Evolutionary conservation across 2,888 invertebrate species (phyloP), one percentile per base, ranked within the genome.

Genomic region (Mellilla xanthometata): DNA sequence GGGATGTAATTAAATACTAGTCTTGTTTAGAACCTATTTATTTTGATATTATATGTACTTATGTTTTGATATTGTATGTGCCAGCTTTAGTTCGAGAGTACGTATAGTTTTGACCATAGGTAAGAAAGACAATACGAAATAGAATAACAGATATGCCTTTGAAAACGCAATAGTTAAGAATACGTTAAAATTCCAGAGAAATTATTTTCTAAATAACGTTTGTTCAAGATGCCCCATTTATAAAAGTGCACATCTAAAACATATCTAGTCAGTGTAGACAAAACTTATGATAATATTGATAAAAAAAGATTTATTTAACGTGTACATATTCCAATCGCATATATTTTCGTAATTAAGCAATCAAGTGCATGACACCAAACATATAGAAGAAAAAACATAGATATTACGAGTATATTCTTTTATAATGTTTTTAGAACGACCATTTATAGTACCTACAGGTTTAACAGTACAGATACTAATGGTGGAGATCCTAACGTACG

Each of bases 41-140:
- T 19, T 19, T 19, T 19, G 15, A 19, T 19, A 19, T 6, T n/a
- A n/a, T n/a, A n/a, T n/a, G n/a, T n/a, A n/a, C n/a, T n/a, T n/a
- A n/a, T 6, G 1, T 34, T 33, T n/a, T 5, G 6, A 7, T 8
- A 8, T 30, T 15, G 8, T 8, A 29, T 9, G 47, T 38, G n/a
- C 40, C 40, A 47, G 41, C 36, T 12, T 32, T n/a, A 2, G 15
- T 15, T 32, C 8, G 11, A 27, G 22, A 7, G 49, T 64, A 54
- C 43, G 56, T 73, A 76, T 80, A 77, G 68, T 76, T 81, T 81
- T 61, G 85, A 86, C 84, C 86, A 86, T 87, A 86, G 85, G 78
- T 85, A 85, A 86, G 87, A 87, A 84, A 86, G 88, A 88, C 88
- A 88, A 88, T 88, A 88, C 87, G 76, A 86, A 80, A 87, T 84